Evolutionary conservation across 2,797 vertebrate genomes (phyloP), one percentile per base, ranked within the genome.

Genomic region (Okamejei kenojei): DNA sequence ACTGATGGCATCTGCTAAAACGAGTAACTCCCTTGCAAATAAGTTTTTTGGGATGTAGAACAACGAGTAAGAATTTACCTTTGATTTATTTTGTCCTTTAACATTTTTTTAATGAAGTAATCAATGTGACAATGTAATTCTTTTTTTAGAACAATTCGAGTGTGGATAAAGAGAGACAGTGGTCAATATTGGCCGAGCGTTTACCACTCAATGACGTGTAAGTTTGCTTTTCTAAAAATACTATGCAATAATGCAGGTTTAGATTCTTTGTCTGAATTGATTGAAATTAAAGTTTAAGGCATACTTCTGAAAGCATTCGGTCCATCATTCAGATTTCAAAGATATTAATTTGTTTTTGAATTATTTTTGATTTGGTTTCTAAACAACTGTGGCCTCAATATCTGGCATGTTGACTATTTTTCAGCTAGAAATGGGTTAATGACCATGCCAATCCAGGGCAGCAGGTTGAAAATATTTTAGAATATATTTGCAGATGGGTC

Each of bases 161-260:
- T 99, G 71, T 99, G 99, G 99, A 95, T 99, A 95, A 99, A 99
- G 96, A 98, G 99, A 94, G 98, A 99, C 96, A 99, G 98, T 13
- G 99, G 98, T 65, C 99, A 99, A 94, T 99, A 98, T 94, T 99
- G 98, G 98, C 99, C 99, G 93, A 99, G 98, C 93, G 96, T 99
- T 95, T 97, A 97, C 95, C 98, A 99, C 94, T 95, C 97, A 77
- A 97, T 99, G 98, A 94, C 98, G 94, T 97, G 99, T 99, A 96
- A 97, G 98, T 97, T 94, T 95, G 10, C 54, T 74, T 74, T 74
- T 23, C 35, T 29, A 54, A 7, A 68, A 90, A 90, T 68, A 21
- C 17, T 17, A 4, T 21, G 23, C 1, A 32, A 19, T 26, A 17
- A 86, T 86, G 82, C 4, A 1, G 1, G 54, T 86, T 29, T 29